Base-by-base conservation (phyloP, 2,113 vertebrate species). In the Noturus placidus region DNA sequence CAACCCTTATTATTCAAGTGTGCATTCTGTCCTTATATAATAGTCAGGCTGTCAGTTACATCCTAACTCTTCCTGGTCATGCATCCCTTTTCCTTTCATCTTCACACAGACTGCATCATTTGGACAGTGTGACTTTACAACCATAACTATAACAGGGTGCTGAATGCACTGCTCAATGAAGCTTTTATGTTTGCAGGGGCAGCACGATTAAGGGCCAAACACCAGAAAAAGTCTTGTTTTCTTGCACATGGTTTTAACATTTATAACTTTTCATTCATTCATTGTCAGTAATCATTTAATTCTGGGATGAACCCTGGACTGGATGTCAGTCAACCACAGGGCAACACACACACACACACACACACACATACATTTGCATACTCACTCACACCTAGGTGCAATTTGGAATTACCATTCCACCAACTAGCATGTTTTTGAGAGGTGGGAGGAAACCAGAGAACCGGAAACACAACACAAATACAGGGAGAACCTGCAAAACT, bases 81-180 rank as follows among this genome's bases (percentile, higher is more conserved):
- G 46, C 42, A 30, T 11, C 2, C 10, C 46, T 19, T 42, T 69
- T 27, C 25, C 79, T 30, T 38, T 87, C 50, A 42, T 46, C 52
- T 74, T 82, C 50, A 72, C 25, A 30, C 65, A 70, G 50, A 33
- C 61, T 15, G 20, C 25, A 67, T 67, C 42, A 25, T 30, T 27
- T 82, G 63, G 15, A 15, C 25, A 74, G 35, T 46, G 52, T 82
- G 54, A 59, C 69, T 59, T 74, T 50, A 82, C 86, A 72, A 59
- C 25, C 52, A 59, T 50, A 69, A 54, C 35, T 82, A 74, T 74
- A 76, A 72, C 79, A n/a, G 38, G 50, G 65, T 30, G 54, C 27
- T 87, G 27, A 87, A 33, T 19, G 19, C 25, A 61, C 63, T 30
- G 35, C 17, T 82, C 52, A 81, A 33, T 42, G 22, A 33, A 20